Evolutionary conservation across 2,113 vertebrate genomes (phyloP).

Genomic region (Tachycineta bicolor): DNA sequence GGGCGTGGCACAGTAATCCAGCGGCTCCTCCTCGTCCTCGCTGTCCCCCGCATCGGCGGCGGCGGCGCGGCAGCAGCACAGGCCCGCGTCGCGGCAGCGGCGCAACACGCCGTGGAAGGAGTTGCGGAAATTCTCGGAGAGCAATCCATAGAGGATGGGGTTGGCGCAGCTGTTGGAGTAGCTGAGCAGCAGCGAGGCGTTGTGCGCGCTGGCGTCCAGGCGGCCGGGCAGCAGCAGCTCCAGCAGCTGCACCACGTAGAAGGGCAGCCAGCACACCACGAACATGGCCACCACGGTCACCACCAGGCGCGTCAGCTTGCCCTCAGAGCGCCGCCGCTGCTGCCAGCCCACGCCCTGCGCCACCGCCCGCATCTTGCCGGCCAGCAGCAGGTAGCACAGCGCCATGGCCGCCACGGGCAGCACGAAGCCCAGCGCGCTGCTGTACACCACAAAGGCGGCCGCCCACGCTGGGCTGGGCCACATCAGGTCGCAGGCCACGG

Average conservation of each 20-base stretch:
- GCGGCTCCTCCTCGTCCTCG: constrained; percentile 71
- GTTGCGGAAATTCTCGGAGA: constrained; percentile 88
- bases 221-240: constrained; percentile 81
- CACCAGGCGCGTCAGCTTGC: constrained; percentile 86
- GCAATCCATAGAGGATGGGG: constrained; percentile 88
- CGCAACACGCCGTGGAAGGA: constrained; percentile 89
- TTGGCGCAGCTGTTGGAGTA: constrained; percentile 92
- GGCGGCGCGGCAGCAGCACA: not conserved
- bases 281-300: constrained; percentile 88
- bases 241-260: constrained; percentile 87
- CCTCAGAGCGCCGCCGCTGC: constrained; percentile 87
- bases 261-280: constrained; percentile 91
- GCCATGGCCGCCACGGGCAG: constrained; percentile 88
- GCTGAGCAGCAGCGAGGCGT: constrained; percentile 88
- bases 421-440: constrained; percentile 87
- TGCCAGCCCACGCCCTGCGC: constrained; percentile 89
- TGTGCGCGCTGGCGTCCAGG: constrained; percentile 83
- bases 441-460: constrained; percentile 86
- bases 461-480: constrained; percentile 86
- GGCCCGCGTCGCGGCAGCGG: constrained; percentile 59
- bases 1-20: constrained; percentile 64
- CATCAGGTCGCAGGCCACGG: constrained; percentile 87
- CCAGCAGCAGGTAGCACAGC: constrained; percentile 88
- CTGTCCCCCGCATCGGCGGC: accelerated
- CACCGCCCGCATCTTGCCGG: constrained; percentile 86